Evolutionary conservation across 2,888 invertebrate genomes (phyloP).

Genomic region (Tyria jacobaeae): DNA sequence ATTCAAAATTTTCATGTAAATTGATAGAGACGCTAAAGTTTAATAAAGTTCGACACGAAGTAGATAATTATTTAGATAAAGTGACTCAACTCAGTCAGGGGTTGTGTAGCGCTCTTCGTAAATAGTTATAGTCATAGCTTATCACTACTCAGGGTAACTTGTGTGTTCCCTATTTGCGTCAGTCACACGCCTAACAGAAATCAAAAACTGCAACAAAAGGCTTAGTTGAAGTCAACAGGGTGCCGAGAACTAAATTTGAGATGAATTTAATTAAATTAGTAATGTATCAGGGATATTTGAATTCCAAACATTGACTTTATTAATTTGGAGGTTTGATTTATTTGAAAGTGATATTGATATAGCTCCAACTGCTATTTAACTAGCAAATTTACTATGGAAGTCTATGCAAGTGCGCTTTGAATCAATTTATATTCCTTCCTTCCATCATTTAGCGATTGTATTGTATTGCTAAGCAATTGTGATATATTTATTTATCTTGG

Average conservation of each 20-base stretch:
- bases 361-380: too few relatives aligned
- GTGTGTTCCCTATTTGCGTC: neutral
- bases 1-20: constrained; percentile 38
- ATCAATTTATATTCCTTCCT: neutral
- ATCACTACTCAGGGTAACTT: neutral
- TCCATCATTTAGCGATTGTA: too few relatives aligned
- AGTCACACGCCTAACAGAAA: neutral
- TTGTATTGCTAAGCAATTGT: neutral
- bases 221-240: neutral
- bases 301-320: neutral
- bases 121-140: too few relatives aligned
- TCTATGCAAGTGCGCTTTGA: neutral
- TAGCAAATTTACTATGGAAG: too few relatives aligned
- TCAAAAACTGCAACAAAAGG: neutral
- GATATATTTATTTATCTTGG: neutral
- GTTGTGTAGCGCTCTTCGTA: neutral
- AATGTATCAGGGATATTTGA: neutral
- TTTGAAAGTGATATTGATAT: too few relatives aligned
- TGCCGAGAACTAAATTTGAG: neutral
- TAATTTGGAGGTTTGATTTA: neutral
- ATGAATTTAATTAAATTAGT: neutral
- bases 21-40: constrained; percentile 41
- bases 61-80: constrained; percentile 10
- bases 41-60: constrained; percentile 31
- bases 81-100: neutral